Evolutionary conservation across 30 jellyfish, hydroid and myxozoan genomes (phyloP), one percentile per base, ranked within the genome.

Genomic region (Aurelia coerulea): DNA sequence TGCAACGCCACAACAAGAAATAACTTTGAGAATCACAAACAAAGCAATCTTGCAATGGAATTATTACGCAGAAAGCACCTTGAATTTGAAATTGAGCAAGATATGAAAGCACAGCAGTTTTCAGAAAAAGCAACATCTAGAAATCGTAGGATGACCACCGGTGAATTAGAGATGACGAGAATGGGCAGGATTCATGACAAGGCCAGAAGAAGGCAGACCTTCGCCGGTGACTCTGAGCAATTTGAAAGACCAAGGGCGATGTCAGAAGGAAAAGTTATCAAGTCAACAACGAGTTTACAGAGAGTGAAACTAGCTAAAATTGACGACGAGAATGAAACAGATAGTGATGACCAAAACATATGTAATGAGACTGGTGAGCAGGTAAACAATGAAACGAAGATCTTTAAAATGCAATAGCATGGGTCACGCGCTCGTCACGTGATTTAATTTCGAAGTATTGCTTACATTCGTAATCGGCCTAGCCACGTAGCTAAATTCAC

Each of bases 71-170:
- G 88, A 62, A 78, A 78, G 71, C 59, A 63, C 51, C 78, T 78
- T 10, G 88, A 62, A 12, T 60, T 50, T 15, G 88, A 62, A 19
- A 32, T 78, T 42, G 16, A 51, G 16, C 78, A 65, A 58, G 88
- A 77, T 31, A 1, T 23, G 66, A 63, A 18, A 65, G 88, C 88
- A 10, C 19, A 62, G 19, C 18, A 33, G 34, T 39, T 56, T 6
- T 19, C 77, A 4, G 88, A 77, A 29, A 60, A 35, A 0, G 51
- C 6, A 39, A 78, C 78, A 33, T 34, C 51, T 32, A 62, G 34
- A 63, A 39, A n/a, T 46, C 88, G 88, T 34, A 78, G 68, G 15
- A 29, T 78, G 49, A 33, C 88, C 15, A 37, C 58, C 33, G 88
- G 78, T 15, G 79, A 78, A 15, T 77, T 78, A 3, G 78, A 62